These are phyloP conservation scores for Centroberyx gerrardi DNA, from an alignment of 2,797 vertebrate genomes.

Conservation along the genomic window DNA sequence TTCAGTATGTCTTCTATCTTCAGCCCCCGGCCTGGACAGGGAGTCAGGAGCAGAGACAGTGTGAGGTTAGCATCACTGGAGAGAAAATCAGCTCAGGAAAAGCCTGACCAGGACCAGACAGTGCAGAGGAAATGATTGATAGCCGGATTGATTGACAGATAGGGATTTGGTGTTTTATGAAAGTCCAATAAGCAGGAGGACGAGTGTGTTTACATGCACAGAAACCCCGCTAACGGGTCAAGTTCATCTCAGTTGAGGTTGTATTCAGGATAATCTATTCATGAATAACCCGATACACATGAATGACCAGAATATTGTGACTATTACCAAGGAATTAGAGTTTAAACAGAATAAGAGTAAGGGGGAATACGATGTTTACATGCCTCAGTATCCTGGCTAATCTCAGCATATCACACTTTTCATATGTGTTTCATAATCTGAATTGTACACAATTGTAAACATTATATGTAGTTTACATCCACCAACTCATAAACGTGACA, in stretches of 20 bases:
- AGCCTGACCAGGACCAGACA: constrained; percentile 8
- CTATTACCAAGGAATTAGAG: background rate
- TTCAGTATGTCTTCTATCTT: constrained; percentile 92
- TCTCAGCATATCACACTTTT: background rate
- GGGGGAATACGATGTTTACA: background rate
- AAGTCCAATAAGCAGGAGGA: constrained; percentile 17
- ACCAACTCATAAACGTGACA: too few relatives aligned
- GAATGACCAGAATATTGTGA: background rate
- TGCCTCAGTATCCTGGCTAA: background rate
- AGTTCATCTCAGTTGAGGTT: background rate
- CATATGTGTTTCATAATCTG: too few relatives aligned
- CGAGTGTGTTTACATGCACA: too few relatives aligned
- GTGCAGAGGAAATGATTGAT: constrained; percentile 59
- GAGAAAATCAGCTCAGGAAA: constrained; percentile 17
- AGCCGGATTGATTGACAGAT: constrained; percentile 22
- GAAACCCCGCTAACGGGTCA: background rate
- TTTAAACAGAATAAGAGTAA: background rate
- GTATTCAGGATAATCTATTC: background rate
- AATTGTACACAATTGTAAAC: too few relatives aligned
- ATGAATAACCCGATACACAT: background rate
- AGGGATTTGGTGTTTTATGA: constrained; percentile 22
- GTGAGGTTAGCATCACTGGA: constrained; percentile 24
- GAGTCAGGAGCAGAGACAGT: constrained; percentile 16
- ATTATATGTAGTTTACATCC: too few relatives aligned
- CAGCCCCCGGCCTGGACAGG: constrained; percentile 89